A percentile compares a stretch with the other conserved stretches of the same genome.
Conservation (phyloP, 2,797 vertebrate species). For the Rhynchotus rufescens region DNA sequence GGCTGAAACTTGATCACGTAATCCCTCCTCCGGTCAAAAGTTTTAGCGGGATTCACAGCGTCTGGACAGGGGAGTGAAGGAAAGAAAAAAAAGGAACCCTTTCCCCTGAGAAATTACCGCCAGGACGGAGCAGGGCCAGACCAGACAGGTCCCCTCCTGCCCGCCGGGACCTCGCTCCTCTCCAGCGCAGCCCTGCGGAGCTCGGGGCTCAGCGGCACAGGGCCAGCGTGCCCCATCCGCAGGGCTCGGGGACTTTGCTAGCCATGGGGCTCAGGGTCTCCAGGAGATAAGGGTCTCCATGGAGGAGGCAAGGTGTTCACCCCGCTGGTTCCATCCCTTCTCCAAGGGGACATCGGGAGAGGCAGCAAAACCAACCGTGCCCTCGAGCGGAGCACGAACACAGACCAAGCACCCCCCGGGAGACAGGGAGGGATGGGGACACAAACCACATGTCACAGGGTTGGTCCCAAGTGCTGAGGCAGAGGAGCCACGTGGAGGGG, state of each 20-base stretch:
- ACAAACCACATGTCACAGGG: neutral
- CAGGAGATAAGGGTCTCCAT: neutral
- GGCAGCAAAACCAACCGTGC: neutral
- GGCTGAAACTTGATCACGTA: slow-evolving; percentile 49
- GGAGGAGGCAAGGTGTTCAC: neutral
- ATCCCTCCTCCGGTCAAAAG: slow-evolving; percentile 66
- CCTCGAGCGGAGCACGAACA: neutral
- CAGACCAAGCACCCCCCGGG: no score
- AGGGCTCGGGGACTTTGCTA: neutral
- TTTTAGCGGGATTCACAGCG: slow-evolving; percentile 47
- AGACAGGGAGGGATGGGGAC: neutral
- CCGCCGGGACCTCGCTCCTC: neutral
- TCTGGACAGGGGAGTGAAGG: slow-evolving; percentile 25
- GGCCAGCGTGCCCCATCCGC: no score
- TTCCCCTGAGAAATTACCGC: neutral
- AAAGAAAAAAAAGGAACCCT: neutral
- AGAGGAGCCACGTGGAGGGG: neutral
- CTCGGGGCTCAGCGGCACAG: neutral
- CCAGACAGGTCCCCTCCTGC: neutral
- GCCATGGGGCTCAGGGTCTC: neutral
- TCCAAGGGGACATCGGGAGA: neutral
- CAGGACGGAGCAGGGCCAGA: neutral
- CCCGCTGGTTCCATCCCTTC: no score
- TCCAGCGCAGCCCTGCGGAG: neutral
- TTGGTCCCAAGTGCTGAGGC: accelerated